phyloP scores from a whole-genome alignment of 2,797 vertebrate species.

The Lutjanus campechanus region DNA sequence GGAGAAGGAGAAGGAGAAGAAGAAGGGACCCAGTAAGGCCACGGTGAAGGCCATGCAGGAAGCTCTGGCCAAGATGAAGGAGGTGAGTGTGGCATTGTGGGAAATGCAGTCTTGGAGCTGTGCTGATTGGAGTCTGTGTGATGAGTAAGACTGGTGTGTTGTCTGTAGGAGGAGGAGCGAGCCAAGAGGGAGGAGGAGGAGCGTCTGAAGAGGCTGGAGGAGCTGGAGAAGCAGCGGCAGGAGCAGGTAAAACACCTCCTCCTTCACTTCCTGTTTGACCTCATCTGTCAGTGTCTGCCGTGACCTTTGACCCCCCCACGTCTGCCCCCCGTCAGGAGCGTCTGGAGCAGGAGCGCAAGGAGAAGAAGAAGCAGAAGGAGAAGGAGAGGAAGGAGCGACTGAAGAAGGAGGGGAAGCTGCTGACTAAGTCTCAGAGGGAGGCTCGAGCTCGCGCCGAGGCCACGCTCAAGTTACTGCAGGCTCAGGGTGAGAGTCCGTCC shows the following conservation, averaged over 20 bases:
- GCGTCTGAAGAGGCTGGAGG: conserved; percentile 88
- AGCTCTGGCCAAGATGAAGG: conserved; percentile 95
- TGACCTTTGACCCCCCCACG: background rate
- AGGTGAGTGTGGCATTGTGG: conserved; percentile 75
- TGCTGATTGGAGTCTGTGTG: background rate
- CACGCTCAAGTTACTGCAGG: conserved; percentile 94
- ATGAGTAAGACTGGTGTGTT: background rate
- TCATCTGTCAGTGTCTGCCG: accelerated
- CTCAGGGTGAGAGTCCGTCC: conserved; percentile 88
- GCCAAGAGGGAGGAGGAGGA: conserved; percentile 91
- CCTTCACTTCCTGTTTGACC: background rate
- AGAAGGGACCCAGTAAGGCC: conserved; percentile 97
- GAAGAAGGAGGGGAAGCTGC: conserved; percentile 96
- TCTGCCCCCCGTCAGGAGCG: conserved; percentile 87
- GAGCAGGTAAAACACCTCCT: conserved; percentile 89
- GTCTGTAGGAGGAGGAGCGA: conserved; percentile 84
- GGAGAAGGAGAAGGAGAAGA: conserved; percentile 93
- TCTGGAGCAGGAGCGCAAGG: conserved; percentile 94
- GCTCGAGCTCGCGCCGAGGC: conserved; percentile 92
- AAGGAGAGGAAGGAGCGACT: conserved; percentile 97
- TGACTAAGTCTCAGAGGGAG: conserved; percentile 95
- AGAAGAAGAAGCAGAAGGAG: conserved; percentile 98
- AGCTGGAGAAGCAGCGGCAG: conserved; percentile 91
- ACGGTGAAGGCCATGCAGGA: conserved; percentile 99
- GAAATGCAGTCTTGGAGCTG: background rate